Evolutionary conservation across 2,888 invertebrate species (phyloP), one percentile per base, ranked within the genome.

Genomic region (Altica lythri): DNA sequence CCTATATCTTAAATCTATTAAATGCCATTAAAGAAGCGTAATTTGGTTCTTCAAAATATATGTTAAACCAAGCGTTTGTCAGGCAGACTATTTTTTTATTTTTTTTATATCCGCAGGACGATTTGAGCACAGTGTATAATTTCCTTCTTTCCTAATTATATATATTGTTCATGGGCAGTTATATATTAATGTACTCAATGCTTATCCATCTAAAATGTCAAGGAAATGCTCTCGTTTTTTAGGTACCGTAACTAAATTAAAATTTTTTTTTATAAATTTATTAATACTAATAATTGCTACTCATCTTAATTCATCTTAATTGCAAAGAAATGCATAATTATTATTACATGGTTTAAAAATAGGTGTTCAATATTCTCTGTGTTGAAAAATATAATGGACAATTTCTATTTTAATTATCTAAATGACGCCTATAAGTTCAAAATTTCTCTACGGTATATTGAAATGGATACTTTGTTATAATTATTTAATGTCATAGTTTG

Each of bases 1-100:
- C n/a, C n/a, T n/a, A n/a, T n/a, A n/a, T 55, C 55, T 50, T 27
- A 42, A 55, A 55, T 55, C 49, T 45, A 14, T 42, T 42, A 29
- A 32, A 37, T 55, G 50, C 40, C 38, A 45, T n/a, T 38, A 43
- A 29, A 43, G 38, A 19, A 45, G 45, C 45, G 32, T 52, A 46
- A 45, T 52, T 52, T 46, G 30, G 52, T 16, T 45, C 46, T 22
- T 38, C 22, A 46, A 53, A 53, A 53, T 40, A 42, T 46, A 38
- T 27, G 19, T 53, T 38, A 42, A 46, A 37, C 32, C 13, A 17
- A 43, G 16, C 44, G 44, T 34, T 16, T 16, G 35, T 22, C 35
- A 34, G 37, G 4, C 40, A 25, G 16, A 49, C 49, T 40, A 40
- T 49, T 46, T 46, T 25, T 25, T 40, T 49, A 32, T 49, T 49